phyloP scores from a whole-genome alignment of 2,797 vertebrate genomes.

The Pseudochaenichthys georgianus region DNA sequence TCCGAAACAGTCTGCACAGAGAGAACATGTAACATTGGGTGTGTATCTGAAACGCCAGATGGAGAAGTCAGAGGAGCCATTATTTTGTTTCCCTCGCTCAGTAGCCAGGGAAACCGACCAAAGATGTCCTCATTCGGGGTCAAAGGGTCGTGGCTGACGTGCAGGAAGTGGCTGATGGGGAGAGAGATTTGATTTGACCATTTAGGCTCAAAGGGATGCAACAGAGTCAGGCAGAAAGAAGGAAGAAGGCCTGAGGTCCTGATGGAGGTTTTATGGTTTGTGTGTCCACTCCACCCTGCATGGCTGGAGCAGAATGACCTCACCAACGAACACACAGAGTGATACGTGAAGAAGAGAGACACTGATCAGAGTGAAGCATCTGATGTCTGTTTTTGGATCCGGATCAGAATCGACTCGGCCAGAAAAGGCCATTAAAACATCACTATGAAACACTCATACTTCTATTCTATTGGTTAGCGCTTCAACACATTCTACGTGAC shows the following conservation, averaged over 20 bases:
- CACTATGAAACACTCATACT: no score
- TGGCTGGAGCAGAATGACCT: conserved; percentile 51
- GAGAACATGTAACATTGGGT: conserved; percentile 19
- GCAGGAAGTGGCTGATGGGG: conserved; percentile 54
- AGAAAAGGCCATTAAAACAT: no score
- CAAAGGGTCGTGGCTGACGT: conserved; percentile 64
- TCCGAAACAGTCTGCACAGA: conserved; percentile 33
- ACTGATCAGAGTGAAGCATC: neutral
- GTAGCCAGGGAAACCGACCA: conserved; percentile 77
- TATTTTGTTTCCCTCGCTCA: conserved; percentile 29
- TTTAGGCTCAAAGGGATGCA: conserved; percentile 33
- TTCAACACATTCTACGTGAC: no score
- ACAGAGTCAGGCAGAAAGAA: conserved; percentile 25
- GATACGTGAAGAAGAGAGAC: neutral
- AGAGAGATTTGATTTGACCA: conserved; percentile 33
- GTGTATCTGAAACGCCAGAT: conserved; percentile 45
- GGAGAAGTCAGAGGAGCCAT: conserved; percentile 32
- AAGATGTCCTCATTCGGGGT: conserved; percentile 67
- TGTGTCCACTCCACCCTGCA: conserved; percentile 45
- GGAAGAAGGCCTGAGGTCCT: conserved; percentile 7
- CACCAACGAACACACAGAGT: conserved; percentile 22
- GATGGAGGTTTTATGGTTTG: conserved; percentile 34
- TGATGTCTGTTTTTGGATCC: neutral
- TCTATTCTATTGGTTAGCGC: no score
- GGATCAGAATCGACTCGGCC: neutral